phyloP scores from a whole-genome alignment of 2,113 vertebrate species.

The Mellivora capensis region DNA sequence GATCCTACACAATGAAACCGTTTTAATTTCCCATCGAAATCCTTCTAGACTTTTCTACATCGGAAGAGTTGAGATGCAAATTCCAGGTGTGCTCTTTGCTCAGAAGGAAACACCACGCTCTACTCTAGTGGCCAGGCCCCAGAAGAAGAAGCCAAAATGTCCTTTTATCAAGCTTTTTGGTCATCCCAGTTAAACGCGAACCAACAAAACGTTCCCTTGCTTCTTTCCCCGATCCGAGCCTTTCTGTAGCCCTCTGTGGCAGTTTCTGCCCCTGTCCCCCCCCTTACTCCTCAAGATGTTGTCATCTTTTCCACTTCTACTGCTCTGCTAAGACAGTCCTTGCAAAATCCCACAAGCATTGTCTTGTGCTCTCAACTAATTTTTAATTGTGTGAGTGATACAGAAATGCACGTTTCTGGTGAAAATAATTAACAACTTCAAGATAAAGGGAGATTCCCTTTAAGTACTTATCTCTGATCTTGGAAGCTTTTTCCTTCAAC shows the following conservation, averaged over 20 bases:
- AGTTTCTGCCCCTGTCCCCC: not conserved
- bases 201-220: not conserved
- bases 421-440: not conserved
- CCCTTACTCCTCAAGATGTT: not conserved
- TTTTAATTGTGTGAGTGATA: not conserved
- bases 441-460: not conserved
- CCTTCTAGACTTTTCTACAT: not conserved
- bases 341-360: not conserved
- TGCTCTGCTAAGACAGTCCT: not conserved
- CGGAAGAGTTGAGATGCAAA: not conserved
- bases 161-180: not conserved
- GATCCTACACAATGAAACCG: not conserved
- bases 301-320: not conserved
- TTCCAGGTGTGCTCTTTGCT: not conserved
- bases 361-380: not conserved
- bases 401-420: not conserved
- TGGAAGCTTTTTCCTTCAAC: not conserved
- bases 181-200: not conserved
- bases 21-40: not conserved
- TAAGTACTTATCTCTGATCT: not conserved
- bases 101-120: not conserved
- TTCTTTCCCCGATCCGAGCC: rapidly evolving
- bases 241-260: rapidly evolving
- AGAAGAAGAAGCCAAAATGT: not conserved
- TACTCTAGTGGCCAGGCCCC: rapidly evolving